Evolutionary conservation across 2,888 invertebrate genomes (phyloP).

Genomic region (Helleia helle): DNA sequence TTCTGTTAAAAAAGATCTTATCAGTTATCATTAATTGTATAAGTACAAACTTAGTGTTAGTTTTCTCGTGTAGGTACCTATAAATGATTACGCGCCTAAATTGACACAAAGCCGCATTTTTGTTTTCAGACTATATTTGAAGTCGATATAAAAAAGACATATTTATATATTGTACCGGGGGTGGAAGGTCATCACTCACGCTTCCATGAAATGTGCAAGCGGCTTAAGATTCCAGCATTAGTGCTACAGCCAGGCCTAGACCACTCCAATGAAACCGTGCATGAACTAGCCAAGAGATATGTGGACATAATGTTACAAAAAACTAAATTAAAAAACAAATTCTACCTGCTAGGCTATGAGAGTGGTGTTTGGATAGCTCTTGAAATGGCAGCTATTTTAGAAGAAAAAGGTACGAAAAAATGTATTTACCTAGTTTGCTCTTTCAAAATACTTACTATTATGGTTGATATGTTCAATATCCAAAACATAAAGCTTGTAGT

Average conservation of each 20-base stretch:
- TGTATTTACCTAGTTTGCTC: no score
- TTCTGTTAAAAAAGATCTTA: no score
- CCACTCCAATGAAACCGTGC: slow-evolving; percentile 24
- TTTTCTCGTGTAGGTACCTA: no score
- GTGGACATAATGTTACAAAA: slow-evolving; percentile 31
- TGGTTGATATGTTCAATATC: no score
- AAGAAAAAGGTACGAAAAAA: slow-evolving; percentile 33
- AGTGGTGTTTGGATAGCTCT: slow-evolving; percentile 37
- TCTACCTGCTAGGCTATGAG: slow-evolving; percentile 43
- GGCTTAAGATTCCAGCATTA: slow-evolving; percentile 33
- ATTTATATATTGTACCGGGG: slow-evolving; percentile 39
- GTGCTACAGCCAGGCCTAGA: slow-evolving; percentile 34
- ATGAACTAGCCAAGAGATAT: slow-evolving; percentile 29
- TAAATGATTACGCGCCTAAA: no score
- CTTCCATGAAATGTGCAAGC: slow-evolving; percentile 32
- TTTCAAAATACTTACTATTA: no score
- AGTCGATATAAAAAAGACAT: slow-evolving; percentile 25
- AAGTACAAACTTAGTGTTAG: no score
- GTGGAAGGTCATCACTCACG: slow-evolving; percentile 34
- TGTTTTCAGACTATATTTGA: slow-evolving; percentile 32
- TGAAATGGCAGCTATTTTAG: slow-evolving; percentile 40
- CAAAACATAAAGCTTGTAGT: no score
- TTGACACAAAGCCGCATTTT: no score
- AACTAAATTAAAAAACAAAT: slow-evolving; percentile 24
- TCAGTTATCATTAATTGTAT: no score